Percentiles rank a stretch among this genome's conserved stretches.
Evolutionary conservation across 2,113 vertebrate genomes (phyloP).

Genomic region (Leptodactylus fuscus): DNA sequence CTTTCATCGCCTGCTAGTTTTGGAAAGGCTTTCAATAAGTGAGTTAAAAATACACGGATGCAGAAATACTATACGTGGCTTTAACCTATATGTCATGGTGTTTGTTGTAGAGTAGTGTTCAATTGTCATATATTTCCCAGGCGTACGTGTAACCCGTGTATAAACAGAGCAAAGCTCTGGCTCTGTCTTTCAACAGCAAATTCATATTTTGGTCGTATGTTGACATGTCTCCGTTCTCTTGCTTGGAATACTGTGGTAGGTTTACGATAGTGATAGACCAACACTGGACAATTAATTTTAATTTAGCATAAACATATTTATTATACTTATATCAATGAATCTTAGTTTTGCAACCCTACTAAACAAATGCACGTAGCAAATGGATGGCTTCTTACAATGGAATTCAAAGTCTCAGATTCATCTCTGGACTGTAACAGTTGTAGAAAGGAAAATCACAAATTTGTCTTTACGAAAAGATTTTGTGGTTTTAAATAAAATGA

Average conservation of each 20-base stretch:
- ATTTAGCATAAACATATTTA: background rate
- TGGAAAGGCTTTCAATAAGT: background rate
- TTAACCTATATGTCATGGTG: background rate
- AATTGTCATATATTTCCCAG: background rate
- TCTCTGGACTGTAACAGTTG: too few relatives aligned
- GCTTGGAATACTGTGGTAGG: too few relatives aligned
- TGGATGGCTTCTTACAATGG: background rate
- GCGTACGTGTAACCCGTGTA: background rate
- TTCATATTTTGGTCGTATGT: background rate
- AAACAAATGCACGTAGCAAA: too few relatives aligned
- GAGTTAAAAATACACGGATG: background rate
- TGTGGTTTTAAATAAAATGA: too few relatives aligned
- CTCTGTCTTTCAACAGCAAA: background rate
- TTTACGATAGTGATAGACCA: background rate
- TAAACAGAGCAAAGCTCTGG: background rate
- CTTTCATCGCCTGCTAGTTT: constrained; percentile 12
- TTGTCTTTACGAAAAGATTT: too few relatives aligned
- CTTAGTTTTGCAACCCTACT: background rate
- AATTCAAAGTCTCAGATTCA: background rate
- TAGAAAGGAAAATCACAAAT: too few relatives aligned
- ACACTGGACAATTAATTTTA: background rate
- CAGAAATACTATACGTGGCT: background rate
- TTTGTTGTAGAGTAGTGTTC: background rate
- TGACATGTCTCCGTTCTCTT: background rate
- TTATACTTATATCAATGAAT: background rate